phyloP scores from a whole-genome alignment of 2,797 vertebrate genomes.

The Sebastes trivittatus region DNA sequence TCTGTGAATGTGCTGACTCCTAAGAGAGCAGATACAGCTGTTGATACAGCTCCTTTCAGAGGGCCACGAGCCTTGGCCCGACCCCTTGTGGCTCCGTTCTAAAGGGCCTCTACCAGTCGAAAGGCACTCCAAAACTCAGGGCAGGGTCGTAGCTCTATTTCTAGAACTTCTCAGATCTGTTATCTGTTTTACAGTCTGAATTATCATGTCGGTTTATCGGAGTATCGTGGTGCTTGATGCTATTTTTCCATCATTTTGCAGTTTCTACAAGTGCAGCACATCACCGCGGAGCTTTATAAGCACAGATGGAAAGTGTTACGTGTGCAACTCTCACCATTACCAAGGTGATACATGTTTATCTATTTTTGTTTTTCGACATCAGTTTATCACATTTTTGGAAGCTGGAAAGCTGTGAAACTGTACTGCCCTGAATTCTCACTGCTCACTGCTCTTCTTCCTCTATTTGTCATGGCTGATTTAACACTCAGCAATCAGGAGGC shows the following conservation, averaged over 20 bases:
- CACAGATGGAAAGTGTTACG: conserved; percentile 28
- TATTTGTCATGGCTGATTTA: conserved; percentile 7
- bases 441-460: background rate
- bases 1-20: conserved; percentile 11
- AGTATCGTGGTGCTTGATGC: background rate
- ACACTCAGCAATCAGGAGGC: conserved; percentile 3
- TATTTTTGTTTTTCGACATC: conserved; percentile 18
- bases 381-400: conserved; percentile 11
- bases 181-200: background rate
- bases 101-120: too few relatives aligned
- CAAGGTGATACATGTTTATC: conserved; percentile 22
- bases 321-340: conserved; percentile 10
- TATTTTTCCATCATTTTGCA: background rate
- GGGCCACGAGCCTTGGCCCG: background rate
- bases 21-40: background rate
- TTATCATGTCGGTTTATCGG: background rate
- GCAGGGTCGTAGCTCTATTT: background rate
- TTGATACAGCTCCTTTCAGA: background rate
- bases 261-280: background rate
- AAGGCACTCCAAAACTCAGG: too few relatives aligned
- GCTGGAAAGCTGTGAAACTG: conserved; percentile 17
- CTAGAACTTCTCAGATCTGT: background rate
- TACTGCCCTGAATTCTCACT: background rate
- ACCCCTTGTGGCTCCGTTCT: too few relatives aligned
- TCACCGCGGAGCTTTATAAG: background rate